Percentiles rank a stretch among this genome's conserved stretches.
These are phyloP conservation scores for Clarias laeviceps DNA, from an alignment of 2,797 vertebrate genomes.

Conservation along the genomic window DNA sequence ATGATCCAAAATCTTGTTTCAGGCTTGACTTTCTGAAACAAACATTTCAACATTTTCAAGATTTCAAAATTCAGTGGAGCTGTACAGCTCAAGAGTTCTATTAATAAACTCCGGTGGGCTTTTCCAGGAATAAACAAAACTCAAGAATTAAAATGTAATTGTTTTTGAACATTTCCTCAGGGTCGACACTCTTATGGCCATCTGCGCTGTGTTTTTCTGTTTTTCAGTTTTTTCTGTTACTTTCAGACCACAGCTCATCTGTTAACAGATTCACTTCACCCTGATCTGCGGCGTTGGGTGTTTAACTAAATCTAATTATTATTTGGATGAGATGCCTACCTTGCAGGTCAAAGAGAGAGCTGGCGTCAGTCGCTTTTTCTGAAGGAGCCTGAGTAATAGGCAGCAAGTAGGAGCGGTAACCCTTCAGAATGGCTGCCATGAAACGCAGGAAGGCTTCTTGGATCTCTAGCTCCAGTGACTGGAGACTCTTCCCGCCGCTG, in stretches of 20 bases:
- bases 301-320: background rate
- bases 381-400: constrained; percentile 98
- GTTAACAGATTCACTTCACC: background rate
- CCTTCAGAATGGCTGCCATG: constrained; percentile 96
- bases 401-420: constrained; percentile 92
- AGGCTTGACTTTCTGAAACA: constrained; percentile 52
- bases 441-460: constrained; percentile 97
- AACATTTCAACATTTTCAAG: constrained; percentile 35
- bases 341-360: constrained; percentile 95
- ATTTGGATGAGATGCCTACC: constrained; percentile 69
- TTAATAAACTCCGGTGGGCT: constrained; percentile 34
- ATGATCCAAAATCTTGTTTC: constrained; percentile 59
- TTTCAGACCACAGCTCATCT: constrained; percentile 15
- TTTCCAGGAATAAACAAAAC: constrained; percentile 35
- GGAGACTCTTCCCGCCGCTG: constrained; percentile 83
- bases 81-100: constrained; percentile 39
- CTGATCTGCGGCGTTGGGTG: background rate
- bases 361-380: constrained; percentile 95
- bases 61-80: constrained; percentile 43
- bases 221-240: constrained; percentile 4
- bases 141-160: constrained; percentile 18
- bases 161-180: constrained; percentile 12
- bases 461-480: constrained; percentile 94
- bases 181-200: constrained; percentile 1
- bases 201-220: background rate